phyloP scores from a whole-genome alignment of 2,113 vertebrate genomes.

The Dicrurus megarhynchus region DNA sequence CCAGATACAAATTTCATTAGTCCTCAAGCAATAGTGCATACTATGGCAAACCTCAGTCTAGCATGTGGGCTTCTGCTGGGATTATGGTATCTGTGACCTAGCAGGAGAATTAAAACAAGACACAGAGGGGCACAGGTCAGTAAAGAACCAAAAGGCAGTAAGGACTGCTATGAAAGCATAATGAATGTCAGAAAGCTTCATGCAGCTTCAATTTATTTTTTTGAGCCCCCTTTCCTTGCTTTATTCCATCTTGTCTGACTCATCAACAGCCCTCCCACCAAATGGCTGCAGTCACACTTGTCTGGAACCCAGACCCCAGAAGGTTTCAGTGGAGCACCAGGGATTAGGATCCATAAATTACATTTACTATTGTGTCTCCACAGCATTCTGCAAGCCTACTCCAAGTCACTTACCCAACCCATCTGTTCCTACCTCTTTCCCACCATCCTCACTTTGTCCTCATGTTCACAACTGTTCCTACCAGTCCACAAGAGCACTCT shows the following conservation, averaged over 20 bases:
- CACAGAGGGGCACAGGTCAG: neutral
- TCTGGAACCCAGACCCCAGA: neutral
- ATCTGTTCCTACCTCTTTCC: neutral
- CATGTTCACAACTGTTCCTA: neutral
- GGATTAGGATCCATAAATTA: neutral
- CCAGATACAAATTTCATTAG: neutral
- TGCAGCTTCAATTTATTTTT: neutral
- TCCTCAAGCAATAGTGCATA: neutral
- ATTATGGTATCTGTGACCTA: neutral
- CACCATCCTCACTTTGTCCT: neutral
- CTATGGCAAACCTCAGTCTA: neutral
- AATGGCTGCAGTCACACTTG: neutral
- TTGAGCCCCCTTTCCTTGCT: neutral
- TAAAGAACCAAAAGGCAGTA: neutral
- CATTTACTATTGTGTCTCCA: neutral
- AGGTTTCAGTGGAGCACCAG: neutral
- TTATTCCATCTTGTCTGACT: accelerated
- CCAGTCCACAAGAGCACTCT: neutral
- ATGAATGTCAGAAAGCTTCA: neutral
- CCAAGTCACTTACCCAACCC: neutral
- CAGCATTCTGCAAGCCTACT: neutral
- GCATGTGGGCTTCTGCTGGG: neutral
- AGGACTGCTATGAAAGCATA: neutral
- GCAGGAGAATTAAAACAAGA: neutral
- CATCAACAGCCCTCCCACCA: neutral